These are phyloP conservation scores for Plutomurus gul DNA, from an alignment of 1,140 invertebrate species.

Conservation along the genomic window DNA sequence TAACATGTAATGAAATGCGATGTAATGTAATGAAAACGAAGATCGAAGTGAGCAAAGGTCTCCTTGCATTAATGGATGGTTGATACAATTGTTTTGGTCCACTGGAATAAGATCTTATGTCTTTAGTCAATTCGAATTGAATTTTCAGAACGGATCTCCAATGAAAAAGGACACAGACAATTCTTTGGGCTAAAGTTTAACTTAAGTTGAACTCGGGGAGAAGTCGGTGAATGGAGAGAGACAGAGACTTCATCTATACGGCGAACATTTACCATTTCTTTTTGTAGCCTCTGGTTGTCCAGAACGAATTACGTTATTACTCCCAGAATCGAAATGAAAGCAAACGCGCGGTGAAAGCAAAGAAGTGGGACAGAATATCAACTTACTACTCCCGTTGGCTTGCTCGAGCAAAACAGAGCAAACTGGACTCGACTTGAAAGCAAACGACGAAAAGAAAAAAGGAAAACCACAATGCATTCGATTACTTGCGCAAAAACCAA, in stretches of 20 bases:
- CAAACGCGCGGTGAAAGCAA: neutral
- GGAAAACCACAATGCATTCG: conserved; percentile 18
- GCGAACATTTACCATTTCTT: neutral
- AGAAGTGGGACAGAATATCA: neutral
- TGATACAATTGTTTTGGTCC: neutral
- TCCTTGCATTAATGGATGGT: neutral
- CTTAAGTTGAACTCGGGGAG: neutral
- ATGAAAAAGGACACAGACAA: neutral
- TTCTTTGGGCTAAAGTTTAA: neutral
- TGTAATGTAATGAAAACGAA: neutral
- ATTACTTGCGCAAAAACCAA: conserved; percentile 26
- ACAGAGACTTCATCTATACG: neutral
- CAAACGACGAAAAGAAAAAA: neutral
- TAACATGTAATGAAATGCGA: neutral
- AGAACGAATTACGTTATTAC: neutral
- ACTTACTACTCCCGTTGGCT: neutral
- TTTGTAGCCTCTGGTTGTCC: neutral
- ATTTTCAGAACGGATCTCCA: neutral
- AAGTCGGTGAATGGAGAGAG: no score
- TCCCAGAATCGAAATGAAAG: neutral
- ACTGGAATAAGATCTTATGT: neutral
- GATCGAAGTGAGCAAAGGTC: neutral
- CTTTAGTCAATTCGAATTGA: neutral
- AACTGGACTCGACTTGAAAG: neutral
- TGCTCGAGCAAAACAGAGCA: neutral